Evolutionary conservation across 64 coral and sea anemone genomes (phyloP).

Genomic region (Pocillopora damicornis): DNA sequence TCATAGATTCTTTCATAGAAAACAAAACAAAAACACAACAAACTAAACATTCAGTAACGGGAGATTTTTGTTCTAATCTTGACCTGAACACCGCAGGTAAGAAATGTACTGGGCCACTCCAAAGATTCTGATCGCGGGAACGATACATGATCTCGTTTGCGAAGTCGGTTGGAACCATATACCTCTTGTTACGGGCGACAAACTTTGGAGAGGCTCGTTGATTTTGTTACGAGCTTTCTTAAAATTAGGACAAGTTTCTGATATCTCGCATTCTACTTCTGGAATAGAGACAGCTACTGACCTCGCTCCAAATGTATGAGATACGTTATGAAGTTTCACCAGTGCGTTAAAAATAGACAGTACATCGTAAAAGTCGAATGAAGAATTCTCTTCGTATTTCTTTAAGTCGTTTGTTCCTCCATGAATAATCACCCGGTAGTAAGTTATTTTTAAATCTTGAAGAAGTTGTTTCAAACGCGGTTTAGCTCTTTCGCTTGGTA

Average conservation of each 20-base stretch:
- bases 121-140: conserved; percentile 9
- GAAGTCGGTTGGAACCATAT: conserved; percentile 51
- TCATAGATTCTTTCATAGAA: no score
- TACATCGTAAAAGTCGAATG: background rate
- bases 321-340: conserved; percentile 37
- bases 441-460: background rate
- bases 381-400: background rate
- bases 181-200: conserved; percentile 20
- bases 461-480: conserved; percentile 38
- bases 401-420: conserved; percentile 70
- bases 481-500: conserved; percentile 47
- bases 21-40: no score
- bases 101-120: conserved; percentile 53
- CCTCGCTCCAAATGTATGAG: conserved; percentile 25
- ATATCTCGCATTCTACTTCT: conserved; percentile 41
- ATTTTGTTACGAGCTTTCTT: conserved; percentile 28
- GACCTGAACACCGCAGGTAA: background rate
- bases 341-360: conserved; percentile 38
- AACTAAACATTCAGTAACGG: no score
- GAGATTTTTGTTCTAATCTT: no score
- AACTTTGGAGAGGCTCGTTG: conserved; percentile 39
- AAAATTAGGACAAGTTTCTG: conserved; percentile 31
- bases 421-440: conserved; percentile 69
- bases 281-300: conserved; percentile 62
- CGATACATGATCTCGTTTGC: conserved; percentile 9